Base-by-base conservation (phyloP, 2,888 invertebrate species). In the Hyles lineata region DNA sequence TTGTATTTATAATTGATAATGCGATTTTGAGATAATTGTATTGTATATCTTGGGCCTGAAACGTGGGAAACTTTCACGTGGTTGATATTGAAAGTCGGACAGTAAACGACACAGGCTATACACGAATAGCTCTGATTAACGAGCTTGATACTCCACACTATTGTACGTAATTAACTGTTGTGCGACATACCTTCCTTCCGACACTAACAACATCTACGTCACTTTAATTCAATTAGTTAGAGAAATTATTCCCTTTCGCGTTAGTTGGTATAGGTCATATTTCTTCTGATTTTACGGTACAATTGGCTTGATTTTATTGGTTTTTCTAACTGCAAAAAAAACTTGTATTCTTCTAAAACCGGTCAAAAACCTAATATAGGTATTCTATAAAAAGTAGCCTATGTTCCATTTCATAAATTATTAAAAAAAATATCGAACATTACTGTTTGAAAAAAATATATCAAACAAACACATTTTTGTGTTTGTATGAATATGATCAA, bases 21-120 rank as follows among this genome's bases (percentile, higher is more conserved):
- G 55, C n/a, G 29, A 58, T 77, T 78, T 76, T 78, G 75, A 82
- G 84, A 85, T 86, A 83, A 83, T 77, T 77, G 75, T 73, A 75
- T 73, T n/a, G 25, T 35, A 21, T 72, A 63, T 58, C 19, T 55
- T 21, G n/a, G 11, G 23, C n/a, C 55, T 73, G 72, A 74, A 76
- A 74, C 85, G 89, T 89, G 89, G 81, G 88, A 89, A 87, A 89
- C 86, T 88, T 89, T 89, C 89, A 79, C 83, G 79, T 70, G 78
- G 75, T 77, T 78, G 74, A 73, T 79, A 81, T 80, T 79, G 83
- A 82, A 83, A 81, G 80, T 78, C 77, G 73, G 70, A 73, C 76
- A 77, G 74, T 79, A 78, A 79, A 81, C 77, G 72, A 76, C 75
- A 78, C 77, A 25, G 29, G 29, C 55, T 63, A 63, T 35, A 58